phyloP scores from a whole-genome alignment of 2,797 vertebrate genomes.

The Pterois miles region DNA sequence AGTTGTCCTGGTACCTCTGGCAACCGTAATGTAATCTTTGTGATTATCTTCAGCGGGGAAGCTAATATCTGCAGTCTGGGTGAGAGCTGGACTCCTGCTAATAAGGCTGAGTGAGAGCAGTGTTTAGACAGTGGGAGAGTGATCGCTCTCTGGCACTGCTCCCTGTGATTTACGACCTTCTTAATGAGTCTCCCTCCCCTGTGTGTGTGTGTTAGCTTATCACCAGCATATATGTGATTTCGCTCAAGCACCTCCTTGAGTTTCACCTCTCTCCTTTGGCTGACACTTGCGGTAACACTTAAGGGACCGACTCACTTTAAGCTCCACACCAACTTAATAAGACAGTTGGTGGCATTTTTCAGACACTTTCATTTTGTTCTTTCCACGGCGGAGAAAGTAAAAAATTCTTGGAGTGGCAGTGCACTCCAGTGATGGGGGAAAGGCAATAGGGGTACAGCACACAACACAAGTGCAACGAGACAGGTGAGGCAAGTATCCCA shows the following conservation, averaged over 20 bases:
- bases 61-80: constrained; percentile 52
- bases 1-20: constrained; percentile 45
- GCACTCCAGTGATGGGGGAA: constrained; percentile 20
- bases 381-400: not conserved
- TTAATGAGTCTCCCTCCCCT: constrained; percentile 72
- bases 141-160: constrained; percentile 72
- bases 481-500: not conserved
- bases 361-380: not conserved
- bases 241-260: constrained; percentile 64
- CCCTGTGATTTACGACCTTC: constrained; percentile 76
- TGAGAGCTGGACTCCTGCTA: constrained; percentile 66
- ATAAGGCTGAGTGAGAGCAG: constrained; percentile 71
- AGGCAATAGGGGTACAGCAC: not conserved
- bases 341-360: constrained; percentile 45
- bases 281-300: constrained; percentile 61
- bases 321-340: constrained; percentile 32
- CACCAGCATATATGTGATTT: constrained; percentile 62
- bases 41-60: constrained; percentile 60
- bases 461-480: not conserved
- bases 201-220: constrained; percentile 49
- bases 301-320: constrained; percentile 27
- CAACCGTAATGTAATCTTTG: constrained; percentile 54
- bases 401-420: not conserved
- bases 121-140: constrained; percentile 77
- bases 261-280: constrained; percentile 69